Evolutionary conservation across 2,113 vertebrate species (phyloP).

Genomic region (Oryzias celebensis): DNA sequence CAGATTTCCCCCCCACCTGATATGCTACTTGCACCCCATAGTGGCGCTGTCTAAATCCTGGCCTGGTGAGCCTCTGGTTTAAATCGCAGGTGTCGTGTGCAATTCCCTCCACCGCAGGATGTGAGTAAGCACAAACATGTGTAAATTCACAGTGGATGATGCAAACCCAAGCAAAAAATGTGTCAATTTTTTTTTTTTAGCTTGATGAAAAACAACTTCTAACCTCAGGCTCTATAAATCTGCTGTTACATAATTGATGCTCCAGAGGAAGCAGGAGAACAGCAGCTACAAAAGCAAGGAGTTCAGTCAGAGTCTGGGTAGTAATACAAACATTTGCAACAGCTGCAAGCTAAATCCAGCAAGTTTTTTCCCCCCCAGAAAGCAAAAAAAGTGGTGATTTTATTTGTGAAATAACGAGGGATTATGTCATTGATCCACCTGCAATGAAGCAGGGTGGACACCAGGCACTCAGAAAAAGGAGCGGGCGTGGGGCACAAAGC

Average conservation of each 20-base stretch:
- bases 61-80: neutral
- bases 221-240: neutral
- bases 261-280: neutral
- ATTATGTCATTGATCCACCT: neutral
- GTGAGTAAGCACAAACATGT: neutral
- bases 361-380: no score
- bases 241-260: neutral
- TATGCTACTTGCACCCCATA: no score
- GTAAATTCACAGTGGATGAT: conserved; percentile 3
- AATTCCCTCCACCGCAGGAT: neutral
- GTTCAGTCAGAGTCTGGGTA: neutral
- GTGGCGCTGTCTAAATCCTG: no score
- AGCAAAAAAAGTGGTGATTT: no score
- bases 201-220: neutral
- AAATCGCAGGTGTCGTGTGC: neutral
- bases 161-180: conserved; percentile 7
- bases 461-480: conserved; percentile 16
- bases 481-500: conserved; percentile 6
- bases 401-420: no score
- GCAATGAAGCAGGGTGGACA: conserved; percentile 11
- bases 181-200: conserved; percentile 3
- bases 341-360: no score
- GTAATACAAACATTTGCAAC: neutral
- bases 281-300: neutral
- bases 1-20: no score